Evolutionary conservation across 1,140 invertebrate species (phyloP).

Genomic region (Dryas iulia): DNA sequence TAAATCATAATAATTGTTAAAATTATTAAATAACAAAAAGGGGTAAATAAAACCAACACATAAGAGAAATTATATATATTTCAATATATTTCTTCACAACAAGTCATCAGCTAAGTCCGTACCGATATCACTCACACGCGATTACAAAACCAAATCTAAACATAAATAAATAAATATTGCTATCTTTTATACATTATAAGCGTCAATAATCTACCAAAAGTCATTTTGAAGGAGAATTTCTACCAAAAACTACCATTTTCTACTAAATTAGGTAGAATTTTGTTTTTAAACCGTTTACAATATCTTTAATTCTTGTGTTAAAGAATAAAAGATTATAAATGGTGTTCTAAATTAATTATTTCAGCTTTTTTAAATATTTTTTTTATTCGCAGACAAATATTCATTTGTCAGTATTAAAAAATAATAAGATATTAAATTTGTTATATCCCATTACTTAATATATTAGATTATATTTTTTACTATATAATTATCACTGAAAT

Average conservation of each 20-base stretch:
- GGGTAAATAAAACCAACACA: slow-evolving; percentile 39
- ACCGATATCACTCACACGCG: slow-evolving; percentile 43
- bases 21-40: too few relatives aligned
- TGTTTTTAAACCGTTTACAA: background rate
- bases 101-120: slow-evolving; percentile 48
- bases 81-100: slow-evolving; percentile 66
- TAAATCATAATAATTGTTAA: too few relatives aligned
- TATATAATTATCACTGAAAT: background rate
- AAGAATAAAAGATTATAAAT: background rate
- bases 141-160: slow-evolving; percentile 43
- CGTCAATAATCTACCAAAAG: slow-evolving; percentile 31
- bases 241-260: background rate
- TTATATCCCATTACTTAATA: background rate
- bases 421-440: background rate
- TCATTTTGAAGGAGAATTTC: slow-evolving; percentile 15
- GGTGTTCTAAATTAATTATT: background rate
- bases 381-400: background rate
- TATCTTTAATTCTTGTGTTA: background rate
- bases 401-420: background rate
- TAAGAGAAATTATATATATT: slow-evolving; percentile 75
- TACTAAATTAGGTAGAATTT: background rate
- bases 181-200: slow-evolving; percentile 60
- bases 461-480: background rate
- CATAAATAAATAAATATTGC: slow-evolving; percentile 68
- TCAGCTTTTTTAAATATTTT: too few relatives aligned